Conservation (phyloP, 2,888 invertebrate species). For the Theodoxus fluviatilis region DNA sequence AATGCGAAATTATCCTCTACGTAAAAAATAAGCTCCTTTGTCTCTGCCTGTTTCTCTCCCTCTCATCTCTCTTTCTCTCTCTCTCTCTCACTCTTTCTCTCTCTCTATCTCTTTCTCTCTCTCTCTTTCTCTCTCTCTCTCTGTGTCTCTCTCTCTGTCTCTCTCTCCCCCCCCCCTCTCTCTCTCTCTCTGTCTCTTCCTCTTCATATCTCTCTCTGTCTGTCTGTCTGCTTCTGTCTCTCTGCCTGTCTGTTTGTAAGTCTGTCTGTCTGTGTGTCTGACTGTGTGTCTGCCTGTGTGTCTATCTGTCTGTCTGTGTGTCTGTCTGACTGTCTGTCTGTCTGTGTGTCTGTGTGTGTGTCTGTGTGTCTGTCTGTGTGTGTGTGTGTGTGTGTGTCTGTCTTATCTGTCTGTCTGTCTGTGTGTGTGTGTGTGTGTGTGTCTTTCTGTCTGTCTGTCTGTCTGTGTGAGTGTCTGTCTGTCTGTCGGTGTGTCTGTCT, state of each 20-base stretch:
- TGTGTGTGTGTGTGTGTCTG: conserved; percentile 12
- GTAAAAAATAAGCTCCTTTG: not conserved
- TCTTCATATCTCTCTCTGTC: not conserved
- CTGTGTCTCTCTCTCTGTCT: conserved; percentile 9
- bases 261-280: conserved; percentile 8
- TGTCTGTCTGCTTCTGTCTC: not conserved
- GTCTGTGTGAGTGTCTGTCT: too few species aligned
- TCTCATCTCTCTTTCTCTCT: conserved; percentile 13
- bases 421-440: not conserved
- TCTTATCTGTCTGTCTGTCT: not conserved
- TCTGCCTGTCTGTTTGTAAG: not conserved
- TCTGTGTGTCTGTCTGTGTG: conserved; percentile 9
- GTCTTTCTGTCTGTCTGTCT: too few species aligned
- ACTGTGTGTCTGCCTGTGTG: not conserved
- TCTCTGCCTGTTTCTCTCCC: conserved; percentile 10
- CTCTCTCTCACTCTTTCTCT: conserved; percentile 16
- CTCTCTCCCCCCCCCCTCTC: conserved; percentile 2
- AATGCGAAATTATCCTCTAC: too few species aligned
- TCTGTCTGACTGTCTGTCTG: conserved; percentile 4
- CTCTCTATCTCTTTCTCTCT: conserved; percentile 8
- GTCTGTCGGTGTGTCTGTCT: too few species aligned
- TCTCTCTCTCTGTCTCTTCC: not conserved
- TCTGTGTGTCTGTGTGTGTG: conserved; percentile 13
- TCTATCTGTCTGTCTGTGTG: not conserved
- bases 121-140: conserved; percentile 15